Conservation (phyloP, 2,113 vertebrate species). For the Morone saxatilis region DNA sequence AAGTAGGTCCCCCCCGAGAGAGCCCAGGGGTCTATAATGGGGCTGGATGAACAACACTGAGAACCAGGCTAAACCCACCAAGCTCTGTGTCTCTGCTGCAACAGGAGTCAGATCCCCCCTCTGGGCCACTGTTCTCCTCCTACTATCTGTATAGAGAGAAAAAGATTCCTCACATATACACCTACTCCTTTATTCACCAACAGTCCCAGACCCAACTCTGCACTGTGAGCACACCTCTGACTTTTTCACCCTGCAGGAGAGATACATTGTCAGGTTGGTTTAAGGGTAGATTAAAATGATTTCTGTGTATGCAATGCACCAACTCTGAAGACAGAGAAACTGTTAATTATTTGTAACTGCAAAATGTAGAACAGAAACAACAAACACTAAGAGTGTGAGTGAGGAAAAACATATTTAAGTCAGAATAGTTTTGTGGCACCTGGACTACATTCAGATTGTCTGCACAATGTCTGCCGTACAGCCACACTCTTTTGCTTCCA, state of each 20-base stretch:
- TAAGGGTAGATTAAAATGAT: slow-evolving; percentile 3
- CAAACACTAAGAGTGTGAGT: slow-evolving; percentile 24
- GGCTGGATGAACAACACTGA: slow-evolving; percentile 65
- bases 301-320: neutral
- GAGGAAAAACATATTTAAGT: slow-evolving; percentile 34
- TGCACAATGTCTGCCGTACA: slow-evolving; percentile 47
- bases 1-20: slow-evolving; percentile 47
- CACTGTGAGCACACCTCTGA: slow-evolving; percentile 31
- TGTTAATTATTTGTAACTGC: neutral
- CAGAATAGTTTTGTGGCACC: slow-evolving; percentile 30
- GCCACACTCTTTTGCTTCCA: slow-evolving; percentile 26
- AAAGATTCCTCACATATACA: slow-evolving; percentile 54
- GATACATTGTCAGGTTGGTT: slow-evolving; percentile 10
- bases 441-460: slow-evolving; percentile 40
- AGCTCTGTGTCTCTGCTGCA: slow-evolving; percentile 57
- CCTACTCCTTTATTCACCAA: slow-evolving; percentile 43
- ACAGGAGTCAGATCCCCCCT: slow-evolving; percentile 59
- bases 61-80: slow-evolving; percentile 61
- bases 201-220: neutral
- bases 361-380: slow-evolving; percentile 28
- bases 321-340: neutral
- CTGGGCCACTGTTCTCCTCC: slow-evolving; percentile 46
- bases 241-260: slow-evolving; percentile 45
- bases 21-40: slow-evolving; percentile 51
- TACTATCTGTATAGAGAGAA: slow-evolving; percentile 59